Base-by-base conservation (phyloP, 2,888 invertebrate species). In the Scrobipalpa atriplicella region DNA sequence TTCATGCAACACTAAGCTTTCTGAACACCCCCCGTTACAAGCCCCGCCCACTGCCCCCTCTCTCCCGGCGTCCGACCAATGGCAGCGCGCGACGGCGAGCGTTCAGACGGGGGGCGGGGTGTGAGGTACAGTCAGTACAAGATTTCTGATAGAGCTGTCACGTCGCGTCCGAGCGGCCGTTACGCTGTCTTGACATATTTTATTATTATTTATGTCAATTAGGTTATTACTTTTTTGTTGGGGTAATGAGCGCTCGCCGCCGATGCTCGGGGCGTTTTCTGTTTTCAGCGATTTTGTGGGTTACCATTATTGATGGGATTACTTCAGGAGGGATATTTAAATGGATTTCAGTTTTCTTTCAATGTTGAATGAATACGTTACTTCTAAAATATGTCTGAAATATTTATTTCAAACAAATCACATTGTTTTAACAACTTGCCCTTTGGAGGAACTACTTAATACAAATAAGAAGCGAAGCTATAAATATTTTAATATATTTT, bases 121-220 rank as follows among this genome's bases (percentile, higher is more conserved):
- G 67, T 67, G 66, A 66, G 67, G 80, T 79, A 83, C 84, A 79
- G 84, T 87, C 91, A 87, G 87, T 89, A 78, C 78, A 79, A 90
- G 89, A 90, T 90, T 73, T 79, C 86, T 86, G 92, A 92, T 92
- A 92, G 90, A 92, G 85, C 90, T 90, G 92, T 92, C 92, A 92
- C 77, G 89, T 87, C 90, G 90, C 84, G 87, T 88, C 89, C 89
- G 86, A 84, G 80, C 85, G 86, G 81, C 88, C 90, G 90, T 89
- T 90, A 90, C 90, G 88, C 85, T 82, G 88, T 87, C 90, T 86
- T 89, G 91, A 90, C 92, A 90, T 88, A 89, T 92, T 90, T 92
- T 92, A 92, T 92, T 91, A 92, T 92, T 92, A 92, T 92, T 92
- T 92, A 92, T 92, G 92, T 92, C 92, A 92, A 92, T 92, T 92